Evolutionary conservation across 2,888 invertebrate species (phyloP), one percentile per base, ranked within the genome.

Genomic region (Crepidodera aurea): DNA sequence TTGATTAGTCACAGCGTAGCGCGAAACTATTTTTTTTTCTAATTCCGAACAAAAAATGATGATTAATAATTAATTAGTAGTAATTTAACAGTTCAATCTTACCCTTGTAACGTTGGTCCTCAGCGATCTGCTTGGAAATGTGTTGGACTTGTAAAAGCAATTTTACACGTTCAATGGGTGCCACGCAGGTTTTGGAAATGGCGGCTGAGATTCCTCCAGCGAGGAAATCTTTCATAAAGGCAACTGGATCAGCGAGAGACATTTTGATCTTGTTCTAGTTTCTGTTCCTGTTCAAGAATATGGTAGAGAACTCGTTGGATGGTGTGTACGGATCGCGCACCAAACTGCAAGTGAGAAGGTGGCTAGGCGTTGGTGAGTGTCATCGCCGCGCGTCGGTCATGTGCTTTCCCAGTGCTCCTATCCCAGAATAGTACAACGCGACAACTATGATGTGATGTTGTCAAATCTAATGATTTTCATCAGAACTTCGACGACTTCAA

Each of bases 161-260:
- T 82, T 97, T 97, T 48, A 97, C 96, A 78, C 96, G 88, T 84
- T 97, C 96, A 77, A 97, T 96, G 60, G 97, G 96, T 13, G 97
- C 96, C 65, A 96, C 94, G 39, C 92, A 90, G 44, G 96, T 97
- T 81, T 97, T 97, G 53, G 96, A 94, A 69, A 96, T 88, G 40
- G 96, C 96, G 27, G 96, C 96, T 42, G 96, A 92, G 50, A 95
- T 85, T 68, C 96, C 96, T 73, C 96, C 96, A 68, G 94, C 94
- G 63, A 92, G 79, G 79, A 96, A 96, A 84, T 96, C 96, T 84
- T 95, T 94, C 73, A 90, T 78, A 81, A 95, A 95, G 80, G 90
- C 87, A 82, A 91, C 85, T 78, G 93, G 92, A 88, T 95, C 95
- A 71, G 84, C 73, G 67, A 78, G 73, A 77, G 78, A 77, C 78